phyloP scores from a whole-genome alignment of 2,888 invertebrate genomes.

The Hypena proboscidalis region DNA sequence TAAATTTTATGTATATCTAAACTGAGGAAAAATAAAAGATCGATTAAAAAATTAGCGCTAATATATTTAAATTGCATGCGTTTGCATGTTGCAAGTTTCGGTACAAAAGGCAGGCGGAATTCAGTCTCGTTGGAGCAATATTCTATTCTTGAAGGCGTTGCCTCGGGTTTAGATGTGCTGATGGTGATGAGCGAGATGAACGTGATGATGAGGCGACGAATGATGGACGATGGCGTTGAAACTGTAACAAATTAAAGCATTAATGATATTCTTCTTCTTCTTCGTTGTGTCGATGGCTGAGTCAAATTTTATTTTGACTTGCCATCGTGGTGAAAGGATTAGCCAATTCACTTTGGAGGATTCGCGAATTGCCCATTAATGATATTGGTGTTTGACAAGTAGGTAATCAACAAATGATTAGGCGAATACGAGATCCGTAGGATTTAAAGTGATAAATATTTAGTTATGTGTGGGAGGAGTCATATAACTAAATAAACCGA shows the following conservation, averaged over 20 bases:
- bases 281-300: too few species aligned
- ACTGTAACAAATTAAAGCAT: constrained; percentile 60
- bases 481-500: not conserved
- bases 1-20: constrained; percentile 2
- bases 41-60: constrained; percentile 26
- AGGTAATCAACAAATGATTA: too few species aligned
- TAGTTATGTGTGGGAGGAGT: not conserved
- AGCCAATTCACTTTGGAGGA: too few species aligned
- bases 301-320: too few species aligned
- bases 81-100: constrained; percentile 15
- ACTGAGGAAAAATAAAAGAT: not conserved
- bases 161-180: constrained; percentile 56
- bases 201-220: constrained; percentile 80
- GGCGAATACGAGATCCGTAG: too few species aligned
- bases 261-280: too few species aligned
- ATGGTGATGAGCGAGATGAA: constrained; percentile 78
- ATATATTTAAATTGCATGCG: constrained; percentile 31
- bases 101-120: constrained; percentile 18
- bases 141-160: constrained; percentile 7
- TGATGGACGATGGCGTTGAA: constrained; percentile 87
- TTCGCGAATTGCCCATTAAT: too few species aligned
- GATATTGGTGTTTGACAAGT: too few species aligned
- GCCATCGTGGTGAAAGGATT: too few species aligned
- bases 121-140: constrained; percentile 21
- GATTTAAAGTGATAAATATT: too few species aligned